A percentile compares a stretch with the other conserved stretches of the same genome.
These are phyloP conservation scores for Zaprionus taronus DNA, from an alignment of 1,140 invertebrate species.

Conservation along the genomic window DNA sequence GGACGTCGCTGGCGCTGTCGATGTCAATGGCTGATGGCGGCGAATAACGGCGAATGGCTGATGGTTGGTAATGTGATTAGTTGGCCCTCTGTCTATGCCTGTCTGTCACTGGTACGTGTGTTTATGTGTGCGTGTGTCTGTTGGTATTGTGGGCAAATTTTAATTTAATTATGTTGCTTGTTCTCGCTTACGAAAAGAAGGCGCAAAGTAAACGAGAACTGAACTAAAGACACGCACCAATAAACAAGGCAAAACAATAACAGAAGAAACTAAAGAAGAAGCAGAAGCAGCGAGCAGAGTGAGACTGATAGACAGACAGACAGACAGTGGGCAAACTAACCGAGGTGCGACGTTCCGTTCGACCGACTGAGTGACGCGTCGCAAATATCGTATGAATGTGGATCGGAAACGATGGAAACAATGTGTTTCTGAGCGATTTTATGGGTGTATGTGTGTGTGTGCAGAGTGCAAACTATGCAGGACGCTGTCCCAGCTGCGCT, in stretches of 20 bases:
- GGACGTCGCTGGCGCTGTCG: conserved; percentile 43
- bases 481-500: conserved; percentile 10
- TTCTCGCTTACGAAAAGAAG: conserved; percentile 59
- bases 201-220: conserved; percentile 60
- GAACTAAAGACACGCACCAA: conserved; percentile 71
- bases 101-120: conserved; percentile 17
- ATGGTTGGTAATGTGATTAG: conserved; percentile 79
- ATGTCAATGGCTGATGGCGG: conserved; percentile 28
- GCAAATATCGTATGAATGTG: conserved; percentile 39
- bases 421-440: background rate
- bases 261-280: conserved; percentile 34
- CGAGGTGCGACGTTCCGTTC: conserved; percentile 20
- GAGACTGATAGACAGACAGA: conserved; percentile 11
- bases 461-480: conserved; percentile 12
- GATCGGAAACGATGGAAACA: background rate
- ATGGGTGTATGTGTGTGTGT: conserved; percentile 4
- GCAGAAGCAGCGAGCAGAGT: conserved; percentile 5
- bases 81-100: conserved; percentile 61
- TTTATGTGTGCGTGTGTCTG: conserved; percentile 7
- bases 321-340: conserved; percentile 10
- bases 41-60: conserved; percentile 36
- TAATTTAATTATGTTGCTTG: conserved; percentile 76
- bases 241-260: conserved; percentile 75
- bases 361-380: conserved; percentile 12
- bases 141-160: conserved; percentile 65